Evolutionary conservation across 64 coral and sea anemone genomes (phyloP).

Genomic region (Stichodactyla mertensii): DNA sequence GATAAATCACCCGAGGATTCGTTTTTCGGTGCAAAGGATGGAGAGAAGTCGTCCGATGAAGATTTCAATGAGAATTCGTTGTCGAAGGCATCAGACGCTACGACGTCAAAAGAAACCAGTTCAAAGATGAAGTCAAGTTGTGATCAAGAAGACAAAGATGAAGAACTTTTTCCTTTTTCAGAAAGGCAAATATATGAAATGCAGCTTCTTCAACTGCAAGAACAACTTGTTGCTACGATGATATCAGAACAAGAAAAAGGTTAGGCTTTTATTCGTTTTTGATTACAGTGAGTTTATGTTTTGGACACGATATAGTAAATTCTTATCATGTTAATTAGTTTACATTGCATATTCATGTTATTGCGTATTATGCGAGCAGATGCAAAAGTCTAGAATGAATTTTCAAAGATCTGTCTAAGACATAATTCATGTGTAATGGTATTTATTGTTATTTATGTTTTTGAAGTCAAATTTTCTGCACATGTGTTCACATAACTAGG

Average conservation of each 20-base stretch:
- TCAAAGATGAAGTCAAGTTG: not conserved
- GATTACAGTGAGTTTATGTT: no score
- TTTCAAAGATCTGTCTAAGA: not conserved
- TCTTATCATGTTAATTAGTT: no score
- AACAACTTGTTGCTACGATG: slow-evolving; percentile 56
- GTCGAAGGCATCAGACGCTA: not conserved
- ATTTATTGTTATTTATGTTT: no score
- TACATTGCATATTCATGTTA: no score
- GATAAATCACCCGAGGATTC: not conserved
- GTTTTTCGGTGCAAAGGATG: not conserved
- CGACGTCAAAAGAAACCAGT: not conserved
- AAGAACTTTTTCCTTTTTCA: slow-evolving; percentile 6
- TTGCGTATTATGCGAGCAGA: no score
- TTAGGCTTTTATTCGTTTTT: not conserved
- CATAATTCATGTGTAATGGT: no score
- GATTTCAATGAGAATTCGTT: not conserved
- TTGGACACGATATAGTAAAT: no score
- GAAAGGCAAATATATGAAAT: slow-evolving; percentile 62
- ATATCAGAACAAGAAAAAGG: slow-evolving; percentile 46
- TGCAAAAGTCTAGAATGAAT: not conserved
- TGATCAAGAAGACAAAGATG: not conserved
- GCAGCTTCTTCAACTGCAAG: slow-evolving; percentile 50
- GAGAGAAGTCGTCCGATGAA: not conserved
- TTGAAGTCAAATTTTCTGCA: no score
- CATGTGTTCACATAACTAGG: no score